These are phyloP conservation scores for Drosophila lini DNA, from an alignment of 1,140 invertebrate genomes.

Conservation along the genomic window DNA sequence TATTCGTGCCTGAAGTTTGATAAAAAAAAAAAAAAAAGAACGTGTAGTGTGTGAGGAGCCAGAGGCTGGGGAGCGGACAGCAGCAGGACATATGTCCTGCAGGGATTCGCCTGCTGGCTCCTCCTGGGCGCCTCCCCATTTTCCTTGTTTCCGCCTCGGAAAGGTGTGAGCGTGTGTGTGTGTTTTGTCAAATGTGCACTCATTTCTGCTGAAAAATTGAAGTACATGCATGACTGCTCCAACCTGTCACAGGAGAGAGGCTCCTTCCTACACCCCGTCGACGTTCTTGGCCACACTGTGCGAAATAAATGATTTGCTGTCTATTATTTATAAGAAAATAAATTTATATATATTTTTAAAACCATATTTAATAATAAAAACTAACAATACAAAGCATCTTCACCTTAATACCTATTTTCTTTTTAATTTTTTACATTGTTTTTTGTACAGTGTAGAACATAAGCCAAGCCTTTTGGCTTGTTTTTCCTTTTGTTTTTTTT, in stretches of 20 bases:
- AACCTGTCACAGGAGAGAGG: slow-evolving; percentile 38
- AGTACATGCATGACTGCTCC: slow-evolving; percentile 79
- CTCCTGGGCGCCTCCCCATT: slow-evolving; percentile 25
- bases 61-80: slow-evolving; percentile 4
- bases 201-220: slow-evolving; percentile 81
- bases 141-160: slow-evolving; percentile 29
- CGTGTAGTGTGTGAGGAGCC: slow-evolving; percentile 45
- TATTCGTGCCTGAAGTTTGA: slow-evolving; percentile 58
- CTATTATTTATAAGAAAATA: background rate
- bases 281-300: background rate
- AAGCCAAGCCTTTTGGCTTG: slow-evolving; percentile 56
- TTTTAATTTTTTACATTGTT: background rate
- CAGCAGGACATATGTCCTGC: slow-evolving; percentile 63
- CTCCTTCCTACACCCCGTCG: background rate
- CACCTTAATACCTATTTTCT: background rate
- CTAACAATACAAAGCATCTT: too few relatives aligned
- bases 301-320: background rate
- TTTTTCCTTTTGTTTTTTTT: slow-evolving; percentile 27
- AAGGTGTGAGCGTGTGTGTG: slow-evolving; percentile 63
- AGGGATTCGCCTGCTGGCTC: slow-evolving; percentile 45
- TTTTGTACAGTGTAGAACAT: background rate
- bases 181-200: slow-evolving; percentile 79
- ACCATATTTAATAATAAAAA: background rate
- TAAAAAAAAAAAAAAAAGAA: slow-evolving; percentile 21
- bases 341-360: background rate